Conservation (phyloP, 2,113 vertebrate species). For the Gambusia holbrooki region DNA sequence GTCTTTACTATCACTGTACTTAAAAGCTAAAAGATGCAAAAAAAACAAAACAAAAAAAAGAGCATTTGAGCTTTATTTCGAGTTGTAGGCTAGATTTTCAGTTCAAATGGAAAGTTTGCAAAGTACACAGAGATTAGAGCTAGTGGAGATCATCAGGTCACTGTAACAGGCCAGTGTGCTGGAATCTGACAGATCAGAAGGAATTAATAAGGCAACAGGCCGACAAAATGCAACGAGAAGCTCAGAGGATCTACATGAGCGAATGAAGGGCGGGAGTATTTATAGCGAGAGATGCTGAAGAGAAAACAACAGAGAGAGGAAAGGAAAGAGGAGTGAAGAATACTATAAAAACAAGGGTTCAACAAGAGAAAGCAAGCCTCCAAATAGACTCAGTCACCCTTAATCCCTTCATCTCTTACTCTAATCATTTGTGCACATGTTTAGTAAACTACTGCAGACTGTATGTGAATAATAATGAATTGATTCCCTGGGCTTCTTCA, state of each 20-base stretch:
- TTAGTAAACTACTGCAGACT: background rate
- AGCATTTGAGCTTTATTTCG: constrained; percentile 2
- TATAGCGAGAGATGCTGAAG: constrained; percentile 43
- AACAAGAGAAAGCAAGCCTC: background rate
- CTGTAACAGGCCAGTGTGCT: constrained; percentile 35
- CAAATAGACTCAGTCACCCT: background rate
- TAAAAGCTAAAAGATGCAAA: background rate
- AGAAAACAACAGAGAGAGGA: constrained; percentile 7
- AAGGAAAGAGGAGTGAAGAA: background rate
- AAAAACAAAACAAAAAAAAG: background rate
- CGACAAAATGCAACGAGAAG: background rate
- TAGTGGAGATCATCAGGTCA: constrained; percentile 46
- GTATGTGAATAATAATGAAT: too few relatives aligned
- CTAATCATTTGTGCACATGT: background rate
- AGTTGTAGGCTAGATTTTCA: constrained; percentile 30
- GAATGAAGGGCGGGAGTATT: background rate
- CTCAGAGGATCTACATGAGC: constrained; percentile 13
- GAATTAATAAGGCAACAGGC: constrained; percentile 1
- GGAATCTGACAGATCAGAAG: constrained; percentile 38
- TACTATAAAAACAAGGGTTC: background rate
- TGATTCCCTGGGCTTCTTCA: too few relatives aligned
- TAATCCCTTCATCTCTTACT: background rate
- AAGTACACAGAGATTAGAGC: constrained; percentile 2
- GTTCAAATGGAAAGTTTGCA: constrained; percentile 34
- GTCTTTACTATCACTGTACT: background rate